Conservation (phyloP, 64 coral and sea anemone species). For the Hydrozoanthus tunicans region DNA sequence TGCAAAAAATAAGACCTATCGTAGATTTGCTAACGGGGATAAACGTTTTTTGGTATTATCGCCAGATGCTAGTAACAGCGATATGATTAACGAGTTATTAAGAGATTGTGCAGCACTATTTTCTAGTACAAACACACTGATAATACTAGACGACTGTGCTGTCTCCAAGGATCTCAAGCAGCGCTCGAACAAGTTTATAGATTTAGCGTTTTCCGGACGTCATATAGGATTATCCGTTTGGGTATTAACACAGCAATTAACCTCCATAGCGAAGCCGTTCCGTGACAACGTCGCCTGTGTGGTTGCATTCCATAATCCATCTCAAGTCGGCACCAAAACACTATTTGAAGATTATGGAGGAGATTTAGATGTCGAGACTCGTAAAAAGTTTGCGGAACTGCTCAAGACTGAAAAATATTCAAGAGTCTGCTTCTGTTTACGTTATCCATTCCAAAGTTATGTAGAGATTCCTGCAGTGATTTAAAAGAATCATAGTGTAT, state of each 20-base stretch:
- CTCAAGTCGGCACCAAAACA: conserved; percentile 27
- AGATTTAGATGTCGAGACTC: not conserved
- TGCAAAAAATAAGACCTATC: not conserved
- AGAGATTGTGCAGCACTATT: conserved; percentile 5
- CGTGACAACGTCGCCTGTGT: not conserved
- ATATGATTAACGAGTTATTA: conserved; percentile 5
- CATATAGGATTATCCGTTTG: not conserved
- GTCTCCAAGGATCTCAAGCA: not conserved
- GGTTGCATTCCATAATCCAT: conserved; percentile 29
- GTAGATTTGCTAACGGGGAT: conserved; percentile 4
- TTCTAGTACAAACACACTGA: not conserved
- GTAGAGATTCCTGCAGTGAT: conserved; percentile 21
- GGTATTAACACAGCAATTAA: no score
- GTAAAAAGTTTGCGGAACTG: conserved; percentile 15
- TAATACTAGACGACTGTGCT: not conserved
- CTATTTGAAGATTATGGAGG: conserved; percentile 17
- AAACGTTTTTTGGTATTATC: not conserved
- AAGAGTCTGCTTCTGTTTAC: conserved; percentile 52
- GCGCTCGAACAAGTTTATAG: not conserved
- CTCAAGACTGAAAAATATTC: conserved; percentile 46
- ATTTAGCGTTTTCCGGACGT: not conserved
- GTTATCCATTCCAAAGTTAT: conserved; percentile 51
- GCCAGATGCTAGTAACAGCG: conserved; percentile 15
- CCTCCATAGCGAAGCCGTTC: no score
- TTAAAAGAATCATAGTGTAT: conserved; percentile 25